Evolutionary conservation across 2,888 invertebrate species (phyloP).

Genomic region (Phyllotreta striolata): DNA sequence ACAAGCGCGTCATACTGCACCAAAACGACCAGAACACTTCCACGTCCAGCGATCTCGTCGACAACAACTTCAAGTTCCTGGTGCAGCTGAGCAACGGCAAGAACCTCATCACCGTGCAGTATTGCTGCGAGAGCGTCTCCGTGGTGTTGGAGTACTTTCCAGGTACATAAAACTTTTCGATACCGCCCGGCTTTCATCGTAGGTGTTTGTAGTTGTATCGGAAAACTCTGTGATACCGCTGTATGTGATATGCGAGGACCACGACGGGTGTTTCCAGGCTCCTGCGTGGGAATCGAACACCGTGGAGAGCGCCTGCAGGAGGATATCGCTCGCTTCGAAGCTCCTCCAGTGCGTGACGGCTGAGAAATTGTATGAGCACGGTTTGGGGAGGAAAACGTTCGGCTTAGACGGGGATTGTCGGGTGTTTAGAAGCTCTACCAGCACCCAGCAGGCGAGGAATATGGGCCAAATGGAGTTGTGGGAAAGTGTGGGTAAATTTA

Average conservation of each 20-base stretch:
- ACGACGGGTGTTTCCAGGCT: conserved; percentile 79
- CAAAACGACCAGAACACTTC: conserved; percentile 28
- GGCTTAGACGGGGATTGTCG: conserved; percentile 78
- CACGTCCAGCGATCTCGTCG: conserved; percentile 53
- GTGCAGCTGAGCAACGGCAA: conserved; percentile 70
- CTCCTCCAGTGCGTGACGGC: conserved; percentile 87
- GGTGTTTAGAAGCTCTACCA: conserved; percentile 76
- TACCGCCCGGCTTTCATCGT: background rate
- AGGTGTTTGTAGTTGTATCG: conserved; percentile 17
- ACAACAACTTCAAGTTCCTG: conserved; percentile 75
- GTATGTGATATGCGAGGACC: conserved; percentile 82
- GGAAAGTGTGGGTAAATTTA: conserved; percentile 61
- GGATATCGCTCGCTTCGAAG: conserved; percentile 79
- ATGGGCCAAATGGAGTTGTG: conserved; percentile 84
- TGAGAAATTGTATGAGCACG: conserved; percentile 84
- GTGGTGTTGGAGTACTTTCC: conserved; percentile 68
- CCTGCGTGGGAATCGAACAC: conserved; percentile 64
- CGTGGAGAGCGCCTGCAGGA: conserved; percentile 74
- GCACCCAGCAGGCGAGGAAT: conserved; percentile 73
- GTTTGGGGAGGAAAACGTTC: conserved; percentile 82
- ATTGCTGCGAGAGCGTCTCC: conserved; percentile 62
- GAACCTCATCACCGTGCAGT: conserved; percentile 71
- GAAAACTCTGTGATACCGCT: conserved; percentile 73
- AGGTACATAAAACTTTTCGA: conserved; percentile 58
- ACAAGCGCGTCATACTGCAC: conserved; percentile 36